Evolutionary conservation across 2,797 vertebrate species (phyloP), one percentile per base, ranked within the genome.

Genomic region (Notolabrus celidotus): DNA sequence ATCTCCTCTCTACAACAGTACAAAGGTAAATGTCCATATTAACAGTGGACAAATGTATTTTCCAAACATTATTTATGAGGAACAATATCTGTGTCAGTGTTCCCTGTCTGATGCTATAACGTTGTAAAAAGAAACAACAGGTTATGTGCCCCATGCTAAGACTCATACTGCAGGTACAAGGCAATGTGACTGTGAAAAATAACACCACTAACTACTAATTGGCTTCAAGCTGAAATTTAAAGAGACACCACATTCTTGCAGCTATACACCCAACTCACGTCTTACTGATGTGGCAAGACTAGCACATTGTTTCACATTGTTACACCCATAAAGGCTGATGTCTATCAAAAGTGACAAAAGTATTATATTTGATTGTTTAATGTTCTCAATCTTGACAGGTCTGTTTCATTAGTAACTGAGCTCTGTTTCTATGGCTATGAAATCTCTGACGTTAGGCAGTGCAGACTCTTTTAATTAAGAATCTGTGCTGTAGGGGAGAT

Each of bases 401-500:
- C 47, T 63, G 41, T 34, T 51, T 56, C 39, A 43, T 41, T 23
- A 31, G 43, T 38, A 33, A 73, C 25, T 31, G 11, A 5, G 58
- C 34, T 42, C n/a, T 60, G 31, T 61, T 69, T 53, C 71, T 27
- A 50, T 27, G 14, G 16, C 39, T 59, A 49, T 71, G 33, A 69
- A 67, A 64, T 57, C 39, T 67, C 49, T 53, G 59, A 36, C 47
- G 51, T 10, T 4, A 78, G 10, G 39, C 55, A 51, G 39, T 34
- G 0, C 39, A 41, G 31, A 53, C 61, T 72, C 59, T 64, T 57
- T 69, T 68, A 60, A 75, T 67, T 61, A 14, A 50, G 45, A 69
- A 65, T 58, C 33, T 51, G 53, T 50, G 69, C 71, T 60, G 25
- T 16, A 43, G 67, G 60, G 70, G n/a, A 64, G 77, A 60, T 80